These are phyloP conservation scores for Sisor rabdophorus DNA, from an alignment of 2,113 vertebrate genomes.

Conservation along the genomic window DNA sequence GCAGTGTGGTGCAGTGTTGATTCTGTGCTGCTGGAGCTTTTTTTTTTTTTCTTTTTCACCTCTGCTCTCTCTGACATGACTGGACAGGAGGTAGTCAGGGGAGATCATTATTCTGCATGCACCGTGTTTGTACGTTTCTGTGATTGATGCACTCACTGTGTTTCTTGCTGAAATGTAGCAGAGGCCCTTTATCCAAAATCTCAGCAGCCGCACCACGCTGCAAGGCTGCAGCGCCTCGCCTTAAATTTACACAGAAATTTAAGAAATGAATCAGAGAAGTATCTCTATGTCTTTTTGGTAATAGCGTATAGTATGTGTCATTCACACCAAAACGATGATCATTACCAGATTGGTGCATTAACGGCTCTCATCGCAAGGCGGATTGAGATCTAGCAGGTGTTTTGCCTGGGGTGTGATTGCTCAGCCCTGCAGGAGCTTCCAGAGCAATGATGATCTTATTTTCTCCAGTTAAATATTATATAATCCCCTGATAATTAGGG, in stretches of 20 bases:
- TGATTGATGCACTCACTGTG: constrained; percentile 29
- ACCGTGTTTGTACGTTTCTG: constrained; percentile 2
- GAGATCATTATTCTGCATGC: constrained; percentile 47
- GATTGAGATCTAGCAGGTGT: neutral
- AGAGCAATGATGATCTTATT: neutral
- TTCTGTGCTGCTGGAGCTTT: neutral
- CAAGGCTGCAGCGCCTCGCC: too few relatives aligned
- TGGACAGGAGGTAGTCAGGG: constrained; percentile 35
- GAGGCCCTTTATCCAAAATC: neutral
- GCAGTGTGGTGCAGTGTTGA: neutral
- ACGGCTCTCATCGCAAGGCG: neutral
- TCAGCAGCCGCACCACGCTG: too few relatives aligned
- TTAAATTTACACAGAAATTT: neutral
- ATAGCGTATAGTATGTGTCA: neutral
- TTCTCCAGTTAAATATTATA: neutral
- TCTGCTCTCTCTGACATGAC: constrained; percentile 25
- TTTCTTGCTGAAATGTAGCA: constrained; percentile 23
- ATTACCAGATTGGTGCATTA: neutral
- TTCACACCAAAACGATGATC: neutral
- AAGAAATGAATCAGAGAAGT: neutral
- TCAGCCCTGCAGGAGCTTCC: neutral
- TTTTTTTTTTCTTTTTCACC: neutral
- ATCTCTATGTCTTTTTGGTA: neutral
- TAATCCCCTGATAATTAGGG: neutral
- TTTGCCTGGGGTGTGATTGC: neutral